phyloP scores from a whole-genome alignment of 2,797 vertebrate genomes.

The Chromis chromis region DNA sequence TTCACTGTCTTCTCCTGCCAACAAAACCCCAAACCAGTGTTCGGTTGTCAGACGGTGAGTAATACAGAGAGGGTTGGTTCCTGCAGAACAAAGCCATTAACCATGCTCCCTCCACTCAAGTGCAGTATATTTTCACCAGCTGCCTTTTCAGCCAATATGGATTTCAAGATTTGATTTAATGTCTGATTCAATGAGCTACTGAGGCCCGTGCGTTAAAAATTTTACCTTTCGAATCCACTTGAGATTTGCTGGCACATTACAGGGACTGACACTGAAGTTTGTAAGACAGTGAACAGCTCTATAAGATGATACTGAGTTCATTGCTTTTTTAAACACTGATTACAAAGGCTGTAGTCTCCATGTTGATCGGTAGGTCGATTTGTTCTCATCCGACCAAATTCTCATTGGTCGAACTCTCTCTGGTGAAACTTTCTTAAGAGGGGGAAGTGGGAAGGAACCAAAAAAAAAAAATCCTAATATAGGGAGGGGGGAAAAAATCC shows the following conservation, averaged over 20 bases:
- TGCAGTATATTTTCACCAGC: constrained; percentile 36
- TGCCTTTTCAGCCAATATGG: constrained; percentile 20
- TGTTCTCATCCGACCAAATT: too few relatives aligned
- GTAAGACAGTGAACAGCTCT: not conserved
- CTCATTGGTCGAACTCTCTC: too few relatives aligned
- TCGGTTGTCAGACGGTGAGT: constrained; percentile 46
- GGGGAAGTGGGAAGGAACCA: too few relatives aligned
- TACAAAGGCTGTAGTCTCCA: not conserved
- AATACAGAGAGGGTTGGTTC: constrained; percentile 49
- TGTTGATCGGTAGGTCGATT: too few relatives aligned
- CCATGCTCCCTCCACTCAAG: constrained; percentile 36
- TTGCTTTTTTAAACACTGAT: constrained; percentile 22
- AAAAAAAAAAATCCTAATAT: too few relatives aligned
- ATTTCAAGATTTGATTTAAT: constrained; percentile 24
- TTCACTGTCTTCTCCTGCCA: constrained; percentile 46
- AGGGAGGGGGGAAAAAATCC: too few relatives aligned
- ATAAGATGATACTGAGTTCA: constrained; percentile 1
- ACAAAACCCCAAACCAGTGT: constrained; percentile 45
- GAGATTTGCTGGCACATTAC: not conserved
- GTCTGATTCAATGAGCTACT: constrained; percentile 13
- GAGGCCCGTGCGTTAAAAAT: constrained; percentile 4
- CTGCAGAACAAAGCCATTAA: constrained; percentile 53
- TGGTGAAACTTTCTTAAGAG: too few relatives aligned
- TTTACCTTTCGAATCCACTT: constrained; percentile 2
- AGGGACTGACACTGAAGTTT: not conserved